phyloP scores from a whole-genome alignment of 2,888 invertebrate species.

The Tribolium freemani region DNA sequence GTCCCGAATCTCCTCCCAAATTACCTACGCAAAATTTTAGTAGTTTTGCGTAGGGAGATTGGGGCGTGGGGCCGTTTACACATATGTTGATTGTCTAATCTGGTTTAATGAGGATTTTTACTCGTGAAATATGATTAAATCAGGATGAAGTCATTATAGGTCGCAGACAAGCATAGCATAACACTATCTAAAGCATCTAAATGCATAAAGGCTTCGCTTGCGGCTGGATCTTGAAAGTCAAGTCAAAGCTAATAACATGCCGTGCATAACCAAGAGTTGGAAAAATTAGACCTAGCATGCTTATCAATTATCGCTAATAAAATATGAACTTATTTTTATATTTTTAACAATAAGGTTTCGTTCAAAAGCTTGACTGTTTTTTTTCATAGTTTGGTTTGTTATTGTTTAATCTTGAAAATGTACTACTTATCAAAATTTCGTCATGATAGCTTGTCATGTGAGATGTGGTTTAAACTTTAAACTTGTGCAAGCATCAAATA shows the following conservation, averaged over 20 bases:
- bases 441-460: background rate
- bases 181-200: constrained; percentile 16
- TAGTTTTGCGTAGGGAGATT: constrained; percentile 16
- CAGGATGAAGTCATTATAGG: background rate
- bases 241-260: constrained; percentile 12
- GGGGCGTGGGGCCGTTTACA: background rate
- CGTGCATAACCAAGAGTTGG: background rate
- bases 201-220: constrained; percentile 43
- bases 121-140: background rate
- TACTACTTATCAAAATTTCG: background rate
- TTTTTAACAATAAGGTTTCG: too few relatives aligned
- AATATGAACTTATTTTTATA: too few relatives aligned
- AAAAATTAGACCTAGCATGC: too few relatives aligned
- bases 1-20: constrained; percentile 20
- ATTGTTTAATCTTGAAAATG: too few relatives aligned
- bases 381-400: too few relatives aligned
- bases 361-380: too few relatives aligned
- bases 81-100: background rate
- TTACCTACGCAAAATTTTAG: constrained; percentile 25
- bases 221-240: constrained; percentile 43
- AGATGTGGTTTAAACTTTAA: background rate
- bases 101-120: background rate
- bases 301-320: too few relatives aligned
- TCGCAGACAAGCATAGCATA: background rate
- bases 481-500: background rate